Base-by-base conservation (phyloP, 1,140 invertebrate species). In the Drosophila repleta region DNA sequence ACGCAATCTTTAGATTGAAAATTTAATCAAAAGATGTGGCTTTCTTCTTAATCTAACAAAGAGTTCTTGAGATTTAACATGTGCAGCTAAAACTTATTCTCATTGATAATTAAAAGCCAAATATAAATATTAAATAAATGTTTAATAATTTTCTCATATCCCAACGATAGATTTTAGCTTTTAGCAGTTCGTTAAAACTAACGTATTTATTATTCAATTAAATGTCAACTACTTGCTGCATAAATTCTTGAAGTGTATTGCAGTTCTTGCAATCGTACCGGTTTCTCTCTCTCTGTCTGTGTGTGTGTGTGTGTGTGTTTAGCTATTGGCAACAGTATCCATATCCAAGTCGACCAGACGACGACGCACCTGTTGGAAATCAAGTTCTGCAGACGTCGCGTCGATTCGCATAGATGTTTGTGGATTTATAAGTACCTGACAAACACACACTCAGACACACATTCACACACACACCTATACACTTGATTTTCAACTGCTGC, bases 311-410 rank as follows among this genome's bases (percentile, higher is more conserved):
- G 5, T 32, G 29, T 32, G 29, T 32, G 24, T 57, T 64, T 26
- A 49, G 24, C 29, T 67, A 49, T 67, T 61, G 46, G 56, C 46
- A 72, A 53, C 62, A 56, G 66, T 84, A 62, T 53, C 58, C 62
- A 68, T 71, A 68, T 61, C 53, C 65, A 69, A 56, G 64, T 57
- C 56, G 70, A 68, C 66, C 58, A 74, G 74, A 82, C 74, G 55
- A 66, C 72, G 57, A 78, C 76, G 81, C 80, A 84, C 80, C 80
- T 84, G 80, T 85, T 84, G 68, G 79, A 84, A 84, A 84, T 80
- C 81, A 84, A 84, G 80, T 85, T 84, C 63, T 84, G 66, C 65
- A 85, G 73, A 74, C 68, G 56, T 65, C 62, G 66, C 52, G 63
- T 73, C 64, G 69, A 55, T 73, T 73, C 64, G 69, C 69, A 60